Conservation (phyloP, 2,888 invertebrate genomes). For the Bhutanitis thaidina region DNA sequence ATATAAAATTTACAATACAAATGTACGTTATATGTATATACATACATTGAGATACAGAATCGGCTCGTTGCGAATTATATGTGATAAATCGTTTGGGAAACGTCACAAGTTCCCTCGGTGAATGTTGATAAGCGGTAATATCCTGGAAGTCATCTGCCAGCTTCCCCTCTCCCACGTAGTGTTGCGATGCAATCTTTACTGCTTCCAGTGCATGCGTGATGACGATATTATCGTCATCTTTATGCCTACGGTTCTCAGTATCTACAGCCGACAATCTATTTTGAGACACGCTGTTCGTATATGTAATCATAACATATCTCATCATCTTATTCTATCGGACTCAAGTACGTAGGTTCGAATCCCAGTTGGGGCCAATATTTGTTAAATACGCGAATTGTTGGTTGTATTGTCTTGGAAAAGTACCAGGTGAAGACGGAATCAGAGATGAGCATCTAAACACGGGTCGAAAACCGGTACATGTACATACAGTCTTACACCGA, state of each 20-base stretch:
- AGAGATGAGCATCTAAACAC: no score
- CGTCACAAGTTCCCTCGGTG: conserved; percentile 35
- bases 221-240: conserved; percentile 26
- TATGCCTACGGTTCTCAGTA: conserved; percentile 23
- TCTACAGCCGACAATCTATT: conserved; percentile 1
- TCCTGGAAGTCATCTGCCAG: conserved; percentile 30
- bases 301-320: no score
- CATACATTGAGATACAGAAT: background rate
- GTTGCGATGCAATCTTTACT: conserved; percentile 31
- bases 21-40: no score
- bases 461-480: no score
- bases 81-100: conserved; percentile 27
- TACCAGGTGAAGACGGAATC: no score
- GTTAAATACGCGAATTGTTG: no score
- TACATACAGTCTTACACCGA: no score
- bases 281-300: background rate
- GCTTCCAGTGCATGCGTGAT: conserved; percentile 23
- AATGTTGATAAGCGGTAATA: conserved; percentile 40
- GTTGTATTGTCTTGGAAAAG: no score
- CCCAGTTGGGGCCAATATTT: no score
- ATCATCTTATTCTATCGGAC: background rate
- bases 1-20: background rate
- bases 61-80: background rate
- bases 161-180: conserved; percentile 23
- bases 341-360: no score